Percentiles rank a stretch among this genome's conserved stretches.
These are phyloP conservation scores for Mystacornis crossleyi DNA, from an alignment of 2,113 vertebrate species.

Conservation along the genomic window DNA sequence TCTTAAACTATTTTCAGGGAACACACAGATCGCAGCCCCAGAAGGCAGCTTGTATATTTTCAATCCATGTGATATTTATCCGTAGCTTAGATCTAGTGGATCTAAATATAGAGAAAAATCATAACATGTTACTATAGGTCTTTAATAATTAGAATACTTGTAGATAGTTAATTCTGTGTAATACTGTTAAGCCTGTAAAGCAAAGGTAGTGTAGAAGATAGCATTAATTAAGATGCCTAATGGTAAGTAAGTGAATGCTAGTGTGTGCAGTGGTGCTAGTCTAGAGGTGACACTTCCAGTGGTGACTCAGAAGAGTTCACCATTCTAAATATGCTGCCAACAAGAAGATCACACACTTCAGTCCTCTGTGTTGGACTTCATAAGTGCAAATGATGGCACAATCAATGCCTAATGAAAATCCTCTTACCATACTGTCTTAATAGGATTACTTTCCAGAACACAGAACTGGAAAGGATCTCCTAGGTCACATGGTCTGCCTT, in stretches of 20 bases:
- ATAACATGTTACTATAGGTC: background rate
- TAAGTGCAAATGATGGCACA: slow-evolving; percentile 17
- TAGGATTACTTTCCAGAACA: slow-evolving; percentile 23
- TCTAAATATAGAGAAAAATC: background rate
- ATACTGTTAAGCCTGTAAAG: background rate
- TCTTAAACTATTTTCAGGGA: background rate
- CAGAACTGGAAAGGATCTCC: background rate
- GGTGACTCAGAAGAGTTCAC: background rate
- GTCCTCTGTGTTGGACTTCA: background rate
- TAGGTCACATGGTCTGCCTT: background rate
- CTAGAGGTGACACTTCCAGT: background rate
- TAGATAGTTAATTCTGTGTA: background rate
- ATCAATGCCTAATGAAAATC: slow-evolving; percentile 27
- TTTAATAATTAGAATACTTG: background rate
- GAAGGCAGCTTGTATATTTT: background rate
- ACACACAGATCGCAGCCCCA: background rate
- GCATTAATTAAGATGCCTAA: background rate
- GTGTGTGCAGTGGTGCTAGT: background rate
- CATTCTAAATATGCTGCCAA: background rate
- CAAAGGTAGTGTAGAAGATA: background rate
- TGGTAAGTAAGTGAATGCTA: background rate
- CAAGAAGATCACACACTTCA: background rate
- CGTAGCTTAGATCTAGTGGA: background rate
- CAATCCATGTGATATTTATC: background rate
- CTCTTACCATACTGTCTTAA: slow-evolving; percentile 34